Evolutionary conservation across 2,888 invertebrate species (phyloP).

Genomic region (Agriotes lineatus): DNA sequence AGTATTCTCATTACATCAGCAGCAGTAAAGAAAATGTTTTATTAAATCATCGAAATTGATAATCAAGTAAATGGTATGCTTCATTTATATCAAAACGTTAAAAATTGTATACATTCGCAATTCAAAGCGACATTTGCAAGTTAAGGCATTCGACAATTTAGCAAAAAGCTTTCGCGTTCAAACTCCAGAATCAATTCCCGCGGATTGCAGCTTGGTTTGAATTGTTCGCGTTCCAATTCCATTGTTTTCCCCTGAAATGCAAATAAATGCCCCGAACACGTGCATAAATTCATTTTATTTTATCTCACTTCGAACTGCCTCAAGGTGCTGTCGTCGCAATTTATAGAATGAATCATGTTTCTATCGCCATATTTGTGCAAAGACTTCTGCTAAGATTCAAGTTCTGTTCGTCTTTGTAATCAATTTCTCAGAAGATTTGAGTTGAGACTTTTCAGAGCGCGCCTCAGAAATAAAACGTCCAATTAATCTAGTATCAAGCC

Average conservation of each 20-base stretch:
- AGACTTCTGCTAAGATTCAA: not conserved
- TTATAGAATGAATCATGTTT: conserved; percentile 10
- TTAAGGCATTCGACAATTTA: not conserved
- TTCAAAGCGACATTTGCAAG: not conserved
- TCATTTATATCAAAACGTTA: no score
- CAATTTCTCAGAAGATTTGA: not conserved
- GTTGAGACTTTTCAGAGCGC: not conserved
- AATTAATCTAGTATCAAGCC: conserved; percentile 11
- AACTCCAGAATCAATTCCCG: not conserved
- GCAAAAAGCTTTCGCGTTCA: not conserved
- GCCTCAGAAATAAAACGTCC: not conserved
- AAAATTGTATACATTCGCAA: no score
- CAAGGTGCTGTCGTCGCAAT: not conserved
- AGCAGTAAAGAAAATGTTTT: no score
- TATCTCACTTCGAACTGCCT: not conserved
- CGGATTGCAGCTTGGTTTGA: conserved; percentile 6
- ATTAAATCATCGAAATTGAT: no score
- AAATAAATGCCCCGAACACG: conserved; percentile 8
- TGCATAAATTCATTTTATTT: conserved; percentile 9
- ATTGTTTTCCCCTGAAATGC: conserved; percentile 12
- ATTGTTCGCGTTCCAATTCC: conserved; percentile 12
- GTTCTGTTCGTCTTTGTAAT: not conserved
- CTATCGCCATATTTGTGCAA: not conserved
- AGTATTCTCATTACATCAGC: no score
- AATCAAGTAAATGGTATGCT: no score